Base-by-base conservation (phyloP, 1,140 invertebrate genomes). In the Procambarus clarkii region DNA sequence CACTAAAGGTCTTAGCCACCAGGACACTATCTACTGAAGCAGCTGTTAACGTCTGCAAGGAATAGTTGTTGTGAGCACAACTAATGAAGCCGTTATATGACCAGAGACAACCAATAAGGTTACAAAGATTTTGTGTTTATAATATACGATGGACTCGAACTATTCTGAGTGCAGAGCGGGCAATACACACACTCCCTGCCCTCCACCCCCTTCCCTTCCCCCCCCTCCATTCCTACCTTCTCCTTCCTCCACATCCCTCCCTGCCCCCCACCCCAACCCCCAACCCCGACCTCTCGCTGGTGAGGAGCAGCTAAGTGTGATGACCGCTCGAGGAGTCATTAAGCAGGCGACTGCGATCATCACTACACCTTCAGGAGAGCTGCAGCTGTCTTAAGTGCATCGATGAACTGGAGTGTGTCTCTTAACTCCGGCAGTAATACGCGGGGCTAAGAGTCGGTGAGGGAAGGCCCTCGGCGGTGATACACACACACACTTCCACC, bases 341-440 rank as follows among this genome's bases (percentile, higher is more conserved):
- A 54, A 83, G 44, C 24, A 45, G 69, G 34, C 45, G 81, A 64
- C 4, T 8, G 81, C 54, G 34, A 54, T 64, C 81, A 24, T 54
- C 24, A 46, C 5, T 64, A 18, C 60, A 45, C 58, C 81, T 64
- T 18, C 7, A 69, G 58, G 58, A 83, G 54, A 60, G 18, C 50
- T 45, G 81, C 58, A 21, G 81, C 11, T 64, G 45, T 64, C 81
- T 83, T 54, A 50, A 83, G 81, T 83, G 81, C 81, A 83, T 83
- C 81, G 81, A 83, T 83, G 60, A 83, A 69, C 81, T 69, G n/a
- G 81, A 83, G 50, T 18, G 58, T 83, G 60, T 83, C 81, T 64
- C 69, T 74, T 24, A 74, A 74, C 69, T 74, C 81, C 60, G 21
- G 58, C 44, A 83, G 81, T 83, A 83, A 69, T 46, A 74, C 81